phyloP scores from a whole-genome alignment of 1,140 invertebrate species.

The Atta cephalotes region DNA sequence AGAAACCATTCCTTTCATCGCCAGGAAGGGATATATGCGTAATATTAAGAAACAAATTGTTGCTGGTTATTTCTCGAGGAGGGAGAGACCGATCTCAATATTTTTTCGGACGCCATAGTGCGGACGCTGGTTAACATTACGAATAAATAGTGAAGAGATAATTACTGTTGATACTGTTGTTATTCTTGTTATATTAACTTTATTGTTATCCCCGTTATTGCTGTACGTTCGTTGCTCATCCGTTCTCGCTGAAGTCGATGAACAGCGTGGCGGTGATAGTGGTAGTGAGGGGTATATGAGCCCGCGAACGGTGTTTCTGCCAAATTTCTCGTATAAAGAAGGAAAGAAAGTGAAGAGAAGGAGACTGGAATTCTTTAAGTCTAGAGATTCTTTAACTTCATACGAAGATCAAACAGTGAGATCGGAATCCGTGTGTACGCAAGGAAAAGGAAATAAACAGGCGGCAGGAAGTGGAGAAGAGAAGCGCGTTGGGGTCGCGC shows the following conservation, averaged over 20 bases:
- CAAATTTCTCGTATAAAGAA: not conserved
- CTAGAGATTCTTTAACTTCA: too few species aligned
- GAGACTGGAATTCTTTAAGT: not conserved
- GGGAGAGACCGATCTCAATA: slow-evolving; percentile 21
- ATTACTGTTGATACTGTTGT: not conserved
- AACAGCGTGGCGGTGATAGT: slow-evolving; percentile 11
- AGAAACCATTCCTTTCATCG: not conserved
- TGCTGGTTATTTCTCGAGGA: not conserved
- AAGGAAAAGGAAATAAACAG: slow-evolving; percentile 16
- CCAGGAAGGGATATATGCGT: not conserved
- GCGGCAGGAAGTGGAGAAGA: slow-evolving; percentile 4
- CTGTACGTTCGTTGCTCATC: not conserved
- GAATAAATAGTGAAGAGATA: slow-evolving; percentile 24
- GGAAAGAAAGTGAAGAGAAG: not conserved
- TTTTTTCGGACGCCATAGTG: slow-evolving; percentile 34
- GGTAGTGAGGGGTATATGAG: not conserved
- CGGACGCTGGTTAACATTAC: slow-evolving; percentile 23
- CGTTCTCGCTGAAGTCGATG: not conserved
- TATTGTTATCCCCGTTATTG: slow-evolving; percentile 43
- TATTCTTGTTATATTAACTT: slow-evolving; percentile 41
- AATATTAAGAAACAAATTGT: not conserved
- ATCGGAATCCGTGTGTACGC: not conserved
- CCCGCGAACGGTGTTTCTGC: not conserved
- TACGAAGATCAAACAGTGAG: too few species aligned
- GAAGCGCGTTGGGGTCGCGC: slow-evolving; percentile 5